phyloP scores from a whole-genome alignment of 2,888 invertebrate species.

The Uropetala carovei region DNA sequence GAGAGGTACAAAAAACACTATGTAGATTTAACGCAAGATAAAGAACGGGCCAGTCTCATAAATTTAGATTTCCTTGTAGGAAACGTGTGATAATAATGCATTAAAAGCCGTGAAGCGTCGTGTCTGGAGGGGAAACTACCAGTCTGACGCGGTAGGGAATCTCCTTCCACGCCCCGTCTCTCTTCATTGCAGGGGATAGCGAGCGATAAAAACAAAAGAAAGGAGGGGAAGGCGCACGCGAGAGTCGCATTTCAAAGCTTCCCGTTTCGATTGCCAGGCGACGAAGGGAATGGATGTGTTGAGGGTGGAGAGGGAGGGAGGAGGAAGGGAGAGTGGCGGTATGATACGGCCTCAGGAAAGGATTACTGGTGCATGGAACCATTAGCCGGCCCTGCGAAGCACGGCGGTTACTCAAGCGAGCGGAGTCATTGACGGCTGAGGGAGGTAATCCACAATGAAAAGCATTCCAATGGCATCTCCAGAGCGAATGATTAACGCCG shows the following conservation, averaged over 20 bases:
- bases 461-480: too few relatives aligned
- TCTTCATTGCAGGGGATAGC: not conserved
- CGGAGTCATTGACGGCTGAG: too few relatives aligned
- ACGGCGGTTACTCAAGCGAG: too few relatives aligned
- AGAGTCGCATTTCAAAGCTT: conserved; percentile 43
- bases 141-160: too few relatives aligned
- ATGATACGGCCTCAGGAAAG: not conserved
- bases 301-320: not conserved
- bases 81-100: not conserved
- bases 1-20: not conserved
- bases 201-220: not conserved
- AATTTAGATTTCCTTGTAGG: too few relatives aligned
- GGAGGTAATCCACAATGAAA: too few relatives aligned
- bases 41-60: not conserved
- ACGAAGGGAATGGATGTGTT: not conserved
- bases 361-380: too few relatives aligned
- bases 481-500: too few relatives aligned
- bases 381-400: too few relatives aligned
- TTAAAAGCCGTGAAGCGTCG: not conserved
- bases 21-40: not conserved
- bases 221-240: not conserved
- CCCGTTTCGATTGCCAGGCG: not conserved
- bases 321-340: not conserved
- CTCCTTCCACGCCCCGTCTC: not conserved
- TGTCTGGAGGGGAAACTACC: not conserved